Percentiles rank a stretch among this genome's conserved stretches.
Conservation (phyloP, 2,888 invertebrate genomes). For the Darwinula stevensoni region DNA sequence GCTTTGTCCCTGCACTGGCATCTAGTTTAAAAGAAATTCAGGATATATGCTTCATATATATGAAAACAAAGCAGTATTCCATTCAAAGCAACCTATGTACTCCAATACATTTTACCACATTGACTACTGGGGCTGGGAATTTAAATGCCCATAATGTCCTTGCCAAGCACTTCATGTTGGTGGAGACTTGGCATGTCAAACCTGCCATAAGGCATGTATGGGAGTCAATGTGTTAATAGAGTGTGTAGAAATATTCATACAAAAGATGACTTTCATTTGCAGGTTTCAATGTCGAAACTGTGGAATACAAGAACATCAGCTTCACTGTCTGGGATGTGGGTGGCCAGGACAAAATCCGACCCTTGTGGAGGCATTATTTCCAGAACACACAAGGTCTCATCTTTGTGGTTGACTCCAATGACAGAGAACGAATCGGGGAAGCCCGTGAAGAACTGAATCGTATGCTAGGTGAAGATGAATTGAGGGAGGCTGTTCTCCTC, state of each 20-base stretch:
- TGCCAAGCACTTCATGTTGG: no score
- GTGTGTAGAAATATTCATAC: background rate
- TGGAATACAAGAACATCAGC: conserved; percentile 20
- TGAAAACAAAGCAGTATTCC: no score
- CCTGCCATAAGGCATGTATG: background rate
- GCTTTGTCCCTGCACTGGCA: no score
- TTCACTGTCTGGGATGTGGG: no score
- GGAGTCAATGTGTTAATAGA: background rate
- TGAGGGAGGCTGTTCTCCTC: conserved; percentile 22
- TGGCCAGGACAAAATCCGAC: no score
- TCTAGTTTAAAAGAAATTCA: no score
- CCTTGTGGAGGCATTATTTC: no score
- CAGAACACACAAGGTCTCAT: conserved; percentile 20
- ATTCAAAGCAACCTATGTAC: no score
- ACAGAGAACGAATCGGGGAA: conserved; percentile 22
- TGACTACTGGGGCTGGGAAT: no score
- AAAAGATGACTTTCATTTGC: conserved; percentile 16
- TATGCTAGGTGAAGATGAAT: conserved; percentile 24
- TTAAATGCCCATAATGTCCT: no score
- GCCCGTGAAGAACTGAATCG: conserved; percentile 22
- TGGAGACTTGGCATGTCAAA: background rate
- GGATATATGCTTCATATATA: no score
- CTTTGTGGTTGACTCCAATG: conserved; percentile 25
- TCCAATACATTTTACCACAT: no score
- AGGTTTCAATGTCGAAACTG: conserved; percentile 30